Evolutionary conservation across 1,140 invertebrate genomes (phyloP).

Genomic region (Drosophila pallidifrons): DNA sequence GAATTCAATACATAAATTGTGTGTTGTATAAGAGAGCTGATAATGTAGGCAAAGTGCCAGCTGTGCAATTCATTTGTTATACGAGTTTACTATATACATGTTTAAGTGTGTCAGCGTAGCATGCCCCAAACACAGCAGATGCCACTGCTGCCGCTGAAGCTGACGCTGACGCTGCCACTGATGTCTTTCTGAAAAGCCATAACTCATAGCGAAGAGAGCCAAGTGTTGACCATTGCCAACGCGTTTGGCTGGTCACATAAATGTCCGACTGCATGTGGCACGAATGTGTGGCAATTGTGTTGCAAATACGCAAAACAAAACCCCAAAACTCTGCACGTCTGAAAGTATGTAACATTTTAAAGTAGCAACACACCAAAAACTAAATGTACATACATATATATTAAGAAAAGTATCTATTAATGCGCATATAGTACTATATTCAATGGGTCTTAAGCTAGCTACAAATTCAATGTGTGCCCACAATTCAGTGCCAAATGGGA

Average conservation of each 20-base stretch:
- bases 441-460: conserved; percentile 63
- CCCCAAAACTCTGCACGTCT: conserved; percentile 16
- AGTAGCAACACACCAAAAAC: neutral
- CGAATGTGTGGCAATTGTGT: conserved; percentile 68
- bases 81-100: conserved; percentile 20
- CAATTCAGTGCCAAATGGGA: conserved; percentile 81
- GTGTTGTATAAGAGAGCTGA: neutral
- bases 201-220: conserved; percentile 63
- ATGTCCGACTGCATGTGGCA: conserved; percentile 76
- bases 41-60: neutral
- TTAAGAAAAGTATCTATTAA: conserved; percentile 72
- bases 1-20: no score
- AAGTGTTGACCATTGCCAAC: conserved; percentile 28
- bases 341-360: conserved; percentile 59
- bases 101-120: conserved; percentile 62
- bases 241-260: conserved; percentile 64
- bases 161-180: neutral
- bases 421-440: conserved; percentile 57
- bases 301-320: conserved; percentile 45
- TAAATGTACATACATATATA: neutral
- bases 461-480: conserved; percentile 81
- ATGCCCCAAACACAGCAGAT: neutral
- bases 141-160: no score
- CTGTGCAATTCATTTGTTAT: conserved; percentile 61
- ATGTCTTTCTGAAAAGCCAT: conserved; percentile 58